A percentile compares a stretch with the other conserved stretches of the same genome.
Evolutionary conservation across 2,113 vertebrate species (phyloP).

Genomic region (Orthonyx spaldingii): DNA sequence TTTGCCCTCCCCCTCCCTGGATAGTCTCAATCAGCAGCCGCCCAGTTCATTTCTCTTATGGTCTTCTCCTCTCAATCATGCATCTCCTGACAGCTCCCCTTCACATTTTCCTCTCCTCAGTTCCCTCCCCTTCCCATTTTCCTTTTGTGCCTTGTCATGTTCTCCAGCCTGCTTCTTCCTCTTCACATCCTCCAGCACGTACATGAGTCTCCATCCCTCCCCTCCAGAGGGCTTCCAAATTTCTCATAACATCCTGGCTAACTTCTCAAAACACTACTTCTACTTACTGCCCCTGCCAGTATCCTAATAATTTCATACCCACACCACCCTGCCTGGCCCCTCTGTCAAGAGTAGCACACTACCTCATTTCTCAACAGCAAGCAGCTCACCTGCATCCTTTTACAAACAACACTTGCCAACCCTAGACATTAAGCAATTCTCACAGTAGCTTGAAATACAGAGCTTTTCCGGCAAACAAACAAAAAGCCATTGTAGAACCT

Average conservation of each 20-base stretch:
- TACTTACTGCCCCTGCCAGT: neutral
- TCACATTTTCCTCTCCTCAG: neutral
- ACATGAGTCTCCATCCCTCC: rapidly evolving
- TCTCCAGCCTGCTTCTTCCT: neutral
- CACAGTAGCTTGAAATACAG: neutral
- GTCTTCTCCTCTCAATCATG: neutral
- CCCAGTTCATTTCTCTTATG: neutral
- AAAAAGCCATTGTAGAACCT: neutral
- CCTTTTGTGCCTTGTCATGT: neutral
- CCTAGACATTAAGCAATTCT: neutral
- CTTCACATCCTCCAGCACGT: neutral
- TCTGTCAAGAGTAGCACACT: neutral
- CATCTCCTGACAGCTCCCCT: neutral
- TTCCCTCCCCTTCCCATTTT: neutral
- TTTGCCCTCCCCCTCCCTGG: neutral
- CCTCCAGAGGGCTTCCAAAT: neutral
- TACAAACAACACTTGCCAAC: neutral
- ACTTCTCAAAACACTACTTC: neutral
- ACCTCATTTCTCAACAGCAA: neutral
- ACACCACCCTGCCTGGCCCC: neutral
- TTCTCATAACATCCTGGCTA: neutral
- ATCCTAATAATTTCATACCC: neutral
- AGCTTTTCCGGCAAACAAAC: neutral
- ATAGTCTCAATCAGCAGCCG: neutral
- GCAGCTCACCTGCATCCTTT: neutral